Base-by-base conservation (phyloP, 2,797 vertebrate species). In the Phoxinus dragarum region DNA sequence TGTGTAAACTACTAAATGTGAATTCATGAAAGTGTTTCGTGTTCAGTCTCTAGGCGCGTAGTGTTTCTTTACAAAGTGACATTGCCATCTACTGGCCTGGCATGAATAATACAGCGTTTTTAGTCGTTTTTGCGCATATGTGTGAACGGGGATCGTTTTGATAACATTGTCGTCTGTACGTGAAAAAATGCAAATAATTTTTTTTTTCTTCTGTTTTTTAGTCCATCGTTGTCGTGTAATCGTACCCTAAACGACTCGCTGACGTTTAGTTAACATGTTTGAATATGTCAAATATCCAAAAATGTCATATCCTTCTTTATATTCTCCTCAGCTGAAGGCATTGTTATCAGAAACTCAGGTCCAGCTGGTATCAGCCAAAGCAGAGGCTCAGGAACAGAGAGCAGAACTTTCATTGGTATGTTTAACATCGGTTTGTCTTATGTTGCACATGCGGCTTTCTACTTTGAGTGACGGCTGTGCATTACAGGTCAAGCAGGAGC, bases 321-420 rank as follows among this genome's bases (percentile, higher is more conserved):
- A 23, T 74, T 87, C 86, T 23, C 38, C 38, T 21, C 84, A 97
- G 97, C 84, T 97, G 87, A 95, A 93, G 82, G 91, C 94, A 1
- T 94, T 96, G 61, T 91, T 97, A 87, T 92, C 93, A 81, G 95
- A 96, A 54, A 93, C 96, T 82, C 95, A 95, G 68, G 92, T 91
- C 87, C 94, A 96, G 86, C 91, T 97, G 87, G 93, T 96, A 36
- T 84, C 90, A 34, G 93, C 96, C 3, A 95, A 96, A 89, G 90
- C 79, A 0, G 96, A 97, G 91, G 94, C 92, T 0, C 95, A 96
- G 91, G 96, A 96, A 83, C 95, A 96, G 82, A 95, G 91, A 47
- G 84, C 91, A 6, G 96, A 97, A 88, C 95, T 97, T 16, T 89
- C 93, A 7, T 84, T 94, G 96, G 97, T 97, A 92, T 90, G 88